A percentile compares a stretch with the other conserved stretches of the same genome.
Evolutionary conservation across 2,113 vertebrate genomes (phyloP).

Genomic region (Thermophis baileyi): DNA sequence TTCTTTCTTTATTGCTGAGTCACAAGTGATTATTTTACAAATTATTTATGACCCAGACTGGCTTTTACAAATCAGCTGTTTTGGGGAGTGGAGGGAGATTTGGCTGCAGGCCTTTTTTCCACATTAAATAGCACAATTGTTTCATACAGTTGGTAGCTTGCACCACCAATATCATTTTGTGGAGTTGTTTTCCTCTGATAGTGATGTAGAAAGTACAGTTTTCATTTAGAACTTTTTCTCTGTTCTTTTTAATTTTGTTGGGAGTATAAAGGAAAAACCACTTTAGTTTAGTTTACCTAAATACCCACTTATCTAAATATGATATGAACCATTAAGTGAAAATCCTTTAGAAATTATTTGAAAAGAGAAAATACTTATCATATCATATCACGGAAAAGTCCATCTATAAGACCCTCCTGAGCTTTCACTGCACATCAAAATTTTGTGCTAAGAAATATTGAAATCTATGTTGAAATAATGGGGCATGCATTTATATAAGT

Average conservation of each 20-base stretch:
- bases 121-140: not conserved
- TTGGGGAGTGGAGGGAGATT: not conserved
- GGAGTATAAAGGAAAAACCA: not conserved
- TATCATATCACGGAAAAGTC: not conserved
- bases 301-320: not conserved
- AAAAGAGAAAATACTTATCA: not conserved
- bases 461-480: not conserved
- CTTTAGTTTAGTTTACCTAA: not conserved
- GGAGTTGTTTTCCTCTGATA: not conserved
- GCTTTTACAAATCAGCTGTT: not conserved
- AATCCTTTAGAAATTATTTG: not conserved
- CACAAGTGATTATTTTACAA: not conserved
- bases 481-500: not conserved
- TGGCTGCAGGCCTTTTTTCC: not conserved
- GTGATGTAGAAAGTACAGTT: not conserved
- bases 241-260: not conserved
- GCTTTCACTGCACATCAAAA: not conserved
- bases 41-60: not conserved
- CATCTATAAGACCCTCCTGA: not conserved
- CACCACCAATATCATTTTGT: not conserved
- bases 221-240: not conserved
- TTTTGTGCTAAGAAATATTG: not conserved
- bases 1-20: not conserved
- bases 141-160: not conserved
- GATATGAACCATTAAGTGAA: not conserved